Base-by-base conservation (phyloP, 2,113 vertebrate genomes). In the Pionites leucogaster region DNA sequence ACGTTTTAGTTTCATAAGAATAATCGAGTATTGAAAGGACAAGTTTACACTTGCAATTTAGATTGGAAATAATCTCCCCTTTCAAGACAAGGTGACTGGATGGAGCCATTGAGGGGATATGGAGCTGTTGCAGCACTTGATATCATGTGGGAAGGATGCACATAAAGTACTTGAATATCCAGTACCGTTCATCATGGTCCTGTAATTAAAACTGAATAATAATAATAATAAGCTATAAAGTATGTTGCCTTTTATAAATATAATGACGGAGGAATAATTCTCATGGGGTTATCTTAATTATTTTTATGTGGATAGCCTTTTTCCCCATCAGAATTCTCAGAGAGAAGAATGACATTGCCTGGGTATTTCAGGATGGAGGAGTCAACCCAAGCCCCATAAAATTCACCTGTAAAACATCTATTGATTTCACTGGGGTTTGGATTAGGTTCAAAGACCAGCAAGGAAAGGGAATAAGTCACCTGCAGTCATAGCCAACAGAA, bases 221-320 rank as follows among this genome's bases (percentile, higher is more conserved):
- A n/a, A n/a, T 64, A 89, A 94, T 90, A 93, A 93, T 65, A 81
- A 82, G 35, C 47, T 91, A 17, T 87, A 89, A 93, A 24, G 47
- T 75, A 69, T 92, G 87, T 74, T 94, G 87, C 53, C 57, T 92
- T 93, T 93, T 82, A 91, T 80, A 91, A 95, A 91, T 88, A 86
- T 79, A 85, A 79, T 65, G 88, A 37, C 28, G 27, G 37, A 41
- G 41, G 28, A 94, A 94, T 80, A 24, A 88, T 92, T 92, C 91
- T 89, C 52, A n/a, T 53, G 75, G 78, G 67, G 44, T 90, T 63
- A 62, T 90, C 81, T 80, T 65, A 93, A 87, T 91, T 80, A 92
- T 72, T 86, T 95, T 88, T 59, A 91, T 95, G 62, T 90, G 59
- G 74, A 59, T 60, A 79, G 85, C 53, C 52, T 72, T 95, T 84